These are phyloP conservation scores for Dynastes grantii DNA, from an alignment of 2,888 invertebrate species.

Conservation along the genomic window DNA sequence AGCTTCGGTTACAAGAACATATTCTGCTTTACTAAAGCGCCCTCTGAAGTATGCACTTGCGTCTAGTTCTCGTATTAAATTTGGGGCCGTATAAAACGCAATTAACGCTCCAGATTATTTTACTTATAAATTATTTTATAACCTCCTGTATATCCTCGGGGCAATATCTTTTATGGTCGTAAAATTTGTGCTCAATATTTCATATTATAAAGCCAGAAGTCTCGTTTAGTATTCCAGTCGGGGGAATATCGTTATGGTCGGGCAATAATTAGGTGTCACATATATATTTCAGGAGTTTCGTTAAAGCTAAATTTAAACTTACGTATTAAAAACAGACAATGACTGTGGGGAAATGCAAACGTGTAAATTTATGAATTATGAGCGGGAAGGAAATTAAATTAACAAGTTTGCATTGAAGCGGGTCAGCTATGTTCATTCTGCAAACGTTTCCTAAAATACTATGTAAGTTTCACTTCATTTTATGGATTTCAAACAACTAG, in stretches of 20 bases:
- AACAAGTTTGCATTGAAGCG: neutral
- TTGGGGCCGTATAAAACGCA: conserved; percentile 40
- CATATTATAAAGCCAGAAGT: conserved; percentile 58
- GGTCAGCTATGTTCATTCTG: neutral
- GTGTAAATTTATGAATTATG: conserved; percentile 22
- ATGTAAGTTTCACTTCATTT: neutral
- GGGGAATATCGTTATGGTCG: conserved; percentile 54
- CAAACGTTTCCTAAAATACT: neutral
- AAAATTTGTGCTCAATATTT: conserved; percentile 58
- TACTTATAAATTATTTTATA: conserved; percentile 50
- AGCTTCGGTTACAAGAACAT: neutral
- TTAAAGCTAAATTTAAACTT: conserved; percentile 29
- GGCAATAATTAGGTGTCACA: conserved; percentile 56
- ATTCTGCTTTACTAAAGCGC: neutral
- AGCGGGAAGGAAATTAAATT: conserved; percentile 8
- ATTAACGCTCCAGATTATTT: conserved; percentile 39
- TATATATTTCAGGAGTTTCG: conserved; percentile 48
- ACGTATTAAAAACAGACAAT: conserved; percentile 27
- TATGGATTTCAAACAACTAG: no score
- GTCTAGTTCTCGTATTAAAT: conserved; percentile 29
- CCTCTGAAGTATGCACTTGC: neutral
- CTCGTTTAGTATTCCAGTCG: conserved; percentile 58
- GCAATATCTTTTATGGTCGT: conserved; percentile 58
- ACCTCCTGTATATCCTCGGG: conserved; percentile 39
- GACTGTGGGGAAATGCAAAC: conserved; percentile 17